Base-by-base conservation (phyloP, 2,888 invertebrate genomes). In the Melanotus villosus region DNA sequence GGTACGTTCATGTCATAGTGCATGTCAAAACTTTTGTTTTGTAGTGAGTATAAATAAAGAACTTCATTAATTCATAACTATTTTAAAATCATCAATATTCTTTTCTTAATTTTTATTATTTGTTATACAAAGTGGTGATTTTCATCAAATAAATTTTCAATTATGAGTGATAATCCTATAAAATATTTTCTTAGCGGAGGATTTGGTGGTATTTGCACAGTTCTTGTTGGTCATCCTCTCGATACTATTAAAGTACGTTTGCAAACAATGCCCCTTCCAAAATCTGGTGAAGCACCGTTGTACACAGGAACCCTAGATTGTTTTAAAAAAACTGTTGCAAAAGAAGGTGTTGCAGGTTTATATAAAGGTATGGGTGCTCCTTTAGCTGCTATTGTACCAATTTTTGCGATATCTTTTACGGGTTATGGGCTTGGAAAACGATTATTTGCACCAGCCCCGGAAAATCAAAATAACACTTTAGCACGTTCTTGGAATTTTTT, bases 131-230 rank as follows among this genome's bases (percentile, higher is more conserved):
- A n/a, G n/a, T n/a, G n/a, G n/a, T n/a, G n/a, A n/a, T n/a, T n/a
- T n/a, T n/a, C n/a, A n/a, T n/a, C n/a, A n/a, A n/a, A n/a, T n/a
- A n/a, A n/a, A n/a, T n/a, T n/a, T n/a, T n/a, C n/a, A n/a, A n/a
- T n/a, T n/a, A n/a, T n/a, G n/a, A n/a, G n/a, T n/a, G n/a, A n/a
- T 9, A 47, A 57, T 63, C 45, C 52, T 21, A 34, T 62, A 2
- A 21, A 57, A 54, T 97, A 98, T 84, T 99, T 99, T 81, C 80
- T 99, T 21, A 94, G 97, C 80, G 99, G 99, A 59, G 98, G 98
- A 59, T 95, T 97, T 84, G 98, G 98, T 56, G 99, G 99, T 73
- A 90, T 97, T 71, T 99, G 98, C 80, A 94, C 97, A 41, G 98
- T 99, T 45, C 84, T 97, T 54, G 92, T 95, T 2, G 99, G 99